These are phyloP conservation scores for Mesocentrotus franciscanus DNA, from an alignment of 53 echinoderm and acorn worm genomes.

Conservation along the genomic window DNA sequence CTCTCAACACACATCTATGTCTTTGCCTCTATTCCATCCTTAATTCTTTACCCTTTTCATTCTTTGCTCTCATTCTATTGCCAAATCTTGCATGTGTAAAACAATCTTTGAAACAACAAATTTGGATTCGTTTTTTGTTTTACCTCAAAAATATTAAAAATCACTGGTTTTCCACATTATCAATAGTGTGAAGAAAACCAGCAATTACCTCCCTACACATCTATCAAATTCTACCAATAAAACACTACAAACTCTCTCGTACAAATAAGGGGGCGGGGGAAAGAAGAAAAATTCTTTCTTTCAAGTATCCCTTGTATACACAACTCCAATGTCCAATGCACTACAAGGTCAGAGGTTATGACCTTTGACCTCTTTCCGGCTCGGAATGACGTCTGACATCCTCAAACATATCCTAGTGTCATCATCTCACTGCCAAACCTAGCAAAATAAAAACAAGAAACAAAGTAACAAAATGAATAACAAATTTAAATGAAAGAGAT, in stretches of 20 bases:
- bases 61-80: background rate
- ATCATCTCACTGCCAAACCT: conserved; percentile 78
- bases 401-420: conserved; percentile 36
- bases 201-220: background rate
- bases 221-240: background rate
- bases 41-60: too few relatives aligned
- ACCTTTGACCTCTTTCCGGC: conserved; percentile 14
- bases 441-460: background rate
- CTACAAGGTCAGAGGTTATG: background rate
- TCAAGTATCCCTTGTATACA: background rate
- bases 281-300: background rate
- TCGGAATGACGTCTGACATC: conserved; percentile 47
- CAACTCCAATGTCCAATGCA: background rate
- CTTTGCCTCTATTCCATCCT: background rate
- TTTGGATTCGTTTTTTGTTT: background rate
- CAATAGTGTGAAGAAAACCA: background rate
- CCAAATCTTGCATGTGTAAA: background rate
- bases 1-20: too few relatives aligned
- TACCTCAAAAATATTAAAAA: background rate
- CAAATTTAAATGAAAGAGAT: background rate
- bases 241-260: background rate
- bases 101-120: background rate
- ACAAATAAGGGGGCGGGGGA: background rate
- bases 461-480: background rate
- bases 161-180: background rate